Evolutionary conservation across 92 coral and sea anemone genomes (phyloP).

Genomic region (Meandrina meandrites): DNA sequence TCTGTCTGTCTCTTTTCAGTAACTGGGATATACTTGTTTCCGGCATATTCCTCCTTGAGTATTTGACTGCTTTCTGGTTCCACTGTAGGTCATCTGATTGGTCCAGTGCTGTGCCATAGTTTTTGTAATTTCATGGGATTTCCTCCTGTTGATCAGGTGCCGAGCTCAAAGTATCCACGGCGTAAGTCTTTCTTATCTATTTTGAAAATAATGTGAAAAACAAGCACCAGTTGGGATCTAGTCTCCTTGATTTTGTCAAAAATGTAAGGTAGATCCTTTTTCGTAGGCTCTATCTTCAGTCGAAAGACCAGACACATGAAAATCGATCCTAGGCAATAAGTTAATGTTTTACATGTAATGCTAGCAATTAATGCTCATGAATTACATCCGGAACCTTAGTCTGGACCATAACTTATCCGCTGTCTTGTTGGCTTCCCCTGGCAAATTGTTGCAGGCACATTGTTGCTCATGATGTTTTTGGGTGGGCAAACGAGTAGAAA

Average conservation of each 20-base stretch:
- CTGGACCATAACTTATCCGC: too few species aligned
- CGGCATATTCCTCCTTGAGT: not conserved
- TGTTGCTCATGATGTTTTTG: too few species aligned
- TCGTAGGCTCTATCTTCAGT: not conserved
- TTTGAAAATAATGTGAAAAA: not conserved
- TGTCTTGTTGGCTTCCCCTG: too few species aligned
- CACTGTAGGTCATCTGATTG: conserved; percentile 84
- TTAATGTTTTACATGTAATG: too few species aligned
- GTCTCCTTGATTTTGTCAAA: not conserved
- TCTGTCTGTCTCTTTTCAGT: not conserved
- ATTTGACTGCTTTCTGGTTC: not conserved
- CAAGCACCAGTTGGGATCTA: not conserved
- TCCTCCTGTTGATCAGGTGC: conserved; percentile 85
- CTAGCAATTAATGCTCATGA: too few species aligned
- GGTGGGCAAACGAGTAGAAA: too few species aligned
- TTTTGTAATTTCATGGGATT: conserved; percentile 99
- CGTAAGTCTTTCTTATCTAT: conserved; percentile 46
- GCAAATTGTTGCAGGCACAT: too few species aligned
- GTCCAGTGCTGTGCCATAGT: conserved; percentile 96
- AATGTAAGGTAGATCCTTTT: not conserved
- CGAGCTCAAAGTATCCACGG: conserved; percentile 77
- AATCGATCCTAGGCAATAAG: too few species aligned
- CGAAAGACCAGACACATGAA: not conserved
- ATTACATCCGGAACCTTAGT: too few species aligned
- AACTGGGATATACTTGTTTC: not conserved